Evolutionary conservation across 1,140 invertebrate genomes (phyloP), one percentile per base, ranked within the genome.

Genomic region (Bradynema listronoti): DNA sequence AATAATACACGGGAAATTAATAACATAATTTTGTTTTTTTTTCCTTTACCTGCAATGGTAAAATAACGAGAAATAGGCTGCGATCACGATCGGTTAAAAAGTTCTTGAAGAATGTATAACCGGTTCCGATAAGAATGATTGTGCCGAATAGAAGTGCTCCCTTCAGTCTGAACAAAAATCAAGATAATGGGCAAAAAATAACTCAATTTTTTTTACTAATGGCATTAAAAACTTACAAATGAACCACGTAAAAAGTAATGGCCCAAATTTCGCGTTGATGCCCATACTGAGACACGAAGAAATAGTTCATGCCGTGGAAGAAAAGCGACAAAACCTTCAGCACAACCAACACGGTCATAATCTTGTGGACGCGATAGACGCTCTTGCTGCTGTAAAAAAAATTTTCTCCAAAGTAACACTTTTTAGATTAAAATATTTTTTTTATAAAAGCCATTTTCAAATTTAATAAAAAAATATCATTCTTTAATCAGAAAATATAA

Each of bases 61-160:
- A 91, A 30, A 96, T 89, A 73, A 96, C 88, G 86, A 97, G 90
- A 75, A 99, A 97, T n/a, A 98, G 84, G 78, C 92, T 94, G 79
- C 96, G 94, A 72, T 98, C 94, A 64, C 90, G 87, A 64, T 94
- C 90, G 5, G 89, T 88, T 5, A 98, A 81, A 63, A 97, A 90
- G 73, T 96, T 90, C 78, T 98, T 99, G 51, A 98, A 91, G 76
- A 97, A 97, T 27, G 91, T 91, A 90, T 93, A 98, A 1, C 94
- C 94, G 30, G 93, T 93, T 33, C 94, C 94, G 65, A 99, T 90
- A 7, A 98, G 82, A 7, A 96, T 86, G 66, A 99, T 89, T 0
- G 91, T 94, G 39, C 94, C 90, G 78, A 98, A 96, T 36, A 99
- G 80, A 19, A 98, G 84, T 0, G 91, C 89, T 36, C 91, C 91